Percentiles rank a stretch among this genome's conserved stretches.
These are phyloP conservation scores for Rhabdophis nuchalis DNA, from an alignment of 2,797 vertebrate species.

Conservation along the genomic window DNA sequence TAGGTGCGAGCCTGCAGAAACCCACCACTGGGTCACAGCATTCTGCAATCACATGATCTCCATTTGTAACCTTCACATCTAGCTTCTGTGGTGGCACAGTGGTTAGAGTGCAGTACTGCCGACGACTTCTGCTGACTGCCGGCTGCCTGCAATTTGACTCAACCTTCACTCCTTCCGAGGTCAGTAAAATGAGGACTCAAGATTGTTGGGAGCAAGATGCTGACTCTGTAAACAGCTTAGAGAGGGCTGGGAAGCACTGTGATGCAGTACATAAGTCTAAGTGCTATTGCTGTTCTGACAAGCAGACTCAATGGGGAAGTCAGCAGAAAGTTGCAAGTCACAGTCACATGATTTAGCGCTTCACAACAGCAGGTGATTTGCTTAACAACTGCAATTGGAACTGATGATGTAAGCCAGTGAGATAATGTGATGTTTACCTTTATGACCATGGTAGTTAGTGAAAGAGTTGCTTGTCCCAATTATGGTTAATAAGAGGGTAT, in stretches of 20 bases:
- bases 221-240: no score
- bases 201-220: no score
- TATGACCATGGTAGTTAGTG: background rate
- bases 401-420: background rate
- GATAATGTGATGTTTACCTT: background rate
- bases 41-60: background rate
- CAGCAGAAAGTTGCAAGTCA: background rate
- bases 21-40: no score
- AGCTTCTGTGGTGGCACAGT: background rate
- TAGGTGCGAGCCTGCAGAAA: no score
- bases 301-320: background rate
- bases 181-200: no score
- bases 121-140: no score
- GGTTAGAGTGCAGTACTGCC: no score
- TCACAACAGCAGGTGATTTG: background rate
- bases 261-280: no score
- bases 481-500: background rate
- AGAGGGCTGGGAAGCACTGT: no score
- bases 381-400: background rate
- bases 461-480: background rate
- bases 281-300: background rate
- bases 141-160: no score
- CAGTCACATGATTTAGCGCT: background rate
- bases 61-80: background rate
- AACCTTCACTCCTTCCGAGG: no score